Evolutionary conservation across 2,888 invertebrate species (phyloP).

Genomic region (Drosophila kambysellisi): DNA sequence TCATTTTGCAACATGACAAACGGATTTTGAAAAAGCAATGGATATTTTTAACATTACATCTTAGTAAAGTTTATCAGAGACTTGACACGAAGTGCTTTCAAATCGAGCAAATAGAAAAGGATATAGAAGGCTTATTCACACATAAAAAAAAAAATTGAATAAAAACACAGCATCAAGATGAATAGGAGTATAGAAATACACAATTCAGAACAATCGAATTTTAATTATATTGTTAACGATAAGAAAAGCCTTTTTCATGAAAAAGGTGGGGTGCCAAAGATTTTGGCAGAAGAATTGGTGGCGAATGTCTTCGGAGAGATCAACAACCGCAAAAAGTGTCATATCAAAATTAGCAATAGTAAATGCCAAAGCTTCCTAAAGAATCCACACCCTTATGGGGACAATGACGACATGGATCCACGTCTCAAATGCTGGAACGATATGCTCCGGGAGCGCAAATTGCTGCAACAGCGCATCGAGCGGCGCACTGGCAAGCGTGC

Average conservation of each 20-base stretch:
- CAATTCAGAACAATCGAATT: neutral
- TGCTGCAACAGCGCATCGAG: slow-evolving; percentile 61
- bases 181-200: neutral
- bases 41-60: neutral
- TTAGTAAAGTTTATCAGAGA: neutral
- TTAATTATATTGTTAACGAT: slow-evolving; percentile 10
- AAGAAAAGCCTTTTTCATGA: neutral
- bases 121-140: no score
- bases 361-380: neutral
- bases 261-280: neutral
- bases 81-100: neutral
- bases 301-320: slow-evolving; percentile 28
- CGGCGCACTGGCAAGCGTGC: slow-evolving; percentile 61
- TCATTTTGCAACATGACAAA: neutral
- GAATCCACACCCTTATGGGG: slow-evolving; percentile 20
- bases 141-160: neutral
- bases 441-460: slow-evolving; percentile 54
- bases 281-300: slow-evolving; percentile 33
- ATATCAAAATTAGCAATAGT: slow-evolving; percentile 10
- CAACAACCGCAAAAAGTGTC: neutral
- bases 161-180: slow-evolving; percentile 9
- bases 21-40: neutral
- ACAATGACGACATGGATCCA: slow-evolving; percentile 66
- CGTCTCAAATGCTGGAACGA: slow-evolving; percentile 74
- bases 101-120: neutral